Evolutionary conservation across 64 coral and sea anemone species (phyloP).

Genomic region (Hydrozoanthus tunicans): DNA sequence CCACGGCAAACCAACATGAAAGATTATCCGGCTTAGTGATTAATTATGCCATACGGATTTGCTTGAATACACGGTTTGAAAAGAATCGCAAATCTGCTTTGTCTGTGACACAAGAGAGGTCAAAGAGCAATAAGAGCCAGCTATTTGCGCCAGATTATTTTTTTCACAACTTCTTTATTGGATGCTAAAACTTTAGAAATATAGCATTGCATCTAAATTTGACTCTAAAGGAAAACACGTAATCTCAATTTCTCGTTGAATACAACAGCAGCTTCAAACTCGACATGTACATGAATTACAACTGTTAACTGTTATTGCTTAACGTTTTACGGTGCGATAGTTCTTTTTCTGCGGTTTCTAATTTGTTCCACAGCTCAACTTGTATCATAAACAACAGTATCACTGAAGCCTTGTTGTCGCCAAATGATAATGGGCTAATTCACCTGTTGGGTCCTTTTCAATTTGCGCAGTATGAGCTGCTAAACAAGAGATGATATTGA

Average conservation of each 20-base stretch:
- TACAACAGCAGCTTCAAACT: not conserved
- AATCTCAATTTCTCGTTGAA: not conserved
- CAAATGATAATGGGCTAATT: not conserved
- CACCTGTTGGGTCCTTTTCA: not conserved
- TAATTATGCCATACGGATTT: not conserved
- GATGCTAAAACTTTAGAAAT: not conserved
- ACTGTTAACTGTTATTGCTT: not conserved
- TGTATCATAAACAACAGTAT: not conserved
- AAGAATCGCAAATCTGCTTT: not conserved
- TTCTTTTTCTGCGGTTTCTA: not conserved
- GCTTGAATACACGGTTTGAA: not conserved
- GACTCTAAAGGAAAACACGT: not conserved
- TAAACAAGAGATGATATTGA: not conserved
- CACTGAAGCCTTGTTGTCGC: not conserved
- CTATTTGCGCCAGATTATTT: not conserved
- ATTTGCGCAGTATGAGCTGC: not conserved
- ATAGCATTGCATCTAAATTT: not conserved
- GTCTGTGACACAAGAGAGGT: slow-evolving; percentile 2
- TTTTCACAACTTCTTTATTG: not conserved
- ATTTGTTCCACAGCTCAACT: not conserved
- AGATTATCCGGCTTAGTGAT: not conserved
- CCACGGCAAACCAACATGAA: not conserved
- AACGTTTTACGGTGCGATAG: not conserved
- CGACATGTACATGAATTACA: not conserved
- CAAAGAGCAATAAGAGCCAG: not conserved